Evolutionary conservation across 2,113 vertebrate species (phyloP).

Genomic region (Cyanoderma ruficeps): DNA sequence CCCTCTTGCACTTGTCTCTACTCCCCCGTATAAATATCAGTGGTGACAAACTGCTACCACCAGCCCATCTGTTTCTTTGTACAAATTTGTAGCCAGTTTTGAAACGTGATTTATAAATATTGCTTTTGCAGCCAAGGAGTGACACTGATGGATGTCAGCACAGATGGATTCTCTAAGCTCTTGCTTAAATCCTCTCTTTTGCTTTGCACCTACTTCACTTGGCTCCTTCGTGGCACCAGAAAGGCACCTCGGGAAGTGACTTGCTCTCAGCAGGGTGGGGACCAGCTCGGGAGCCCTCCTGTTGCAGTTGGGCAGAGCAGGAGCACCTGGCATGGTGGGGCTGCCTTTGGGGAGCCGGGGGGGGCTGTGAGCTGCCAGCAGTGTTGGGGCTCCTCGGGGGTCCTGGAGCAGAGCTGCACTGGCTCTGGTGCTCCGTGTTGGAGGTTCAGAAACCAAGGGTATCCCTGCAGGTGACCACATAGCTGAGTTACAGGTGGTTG

Average conservation of each 20-base stretch:
- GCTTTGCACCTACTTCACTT: constrained; percentile 20
- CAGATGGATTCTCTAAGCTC: constrained; percentile 75
- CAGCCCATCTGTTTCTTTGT: constrained; percentile 81
- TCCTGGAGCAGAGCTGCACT: neutral
- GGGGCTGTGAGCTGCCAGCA: neutral
- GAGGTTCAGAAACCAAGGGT: neutral
- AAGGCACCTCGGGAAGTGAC: neutral
- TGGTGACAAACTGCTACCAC: constrained; percentile 75
- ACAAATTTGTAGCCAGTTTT: constrained; percentile 83
- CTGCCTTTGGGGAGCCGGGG: neutral
- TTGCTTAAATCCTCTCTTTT: constrained; percentile 47
- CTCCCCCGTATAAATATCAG: constrained; percentile 63
- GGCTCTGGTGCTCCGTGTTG: rapidly evolving
- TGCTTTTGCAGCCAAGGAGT: constrained; percentile 79
- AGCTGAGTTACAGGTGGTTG: neutral
- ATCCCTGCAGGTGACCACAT: neutral
- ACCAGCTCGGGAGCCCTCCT: rapidly evolving
- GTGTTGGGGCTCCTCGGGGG: rapidly evolving
- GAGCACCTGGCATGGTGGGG: neutral
- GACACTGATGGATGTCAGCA: constrained; percentile 80
- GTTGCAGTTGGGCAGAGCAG: neutral
- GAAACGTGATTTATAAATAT: constrained; percentile 85
- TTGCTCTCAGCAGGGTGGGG: neutral
- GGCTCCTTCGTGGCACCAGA: neutral
- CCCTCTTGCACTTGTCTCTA: constrained; percentile 33